Base-by-base conservation (phyloP, 2,113 vertebrate genomes). In the Centropristis striata region DNA sequence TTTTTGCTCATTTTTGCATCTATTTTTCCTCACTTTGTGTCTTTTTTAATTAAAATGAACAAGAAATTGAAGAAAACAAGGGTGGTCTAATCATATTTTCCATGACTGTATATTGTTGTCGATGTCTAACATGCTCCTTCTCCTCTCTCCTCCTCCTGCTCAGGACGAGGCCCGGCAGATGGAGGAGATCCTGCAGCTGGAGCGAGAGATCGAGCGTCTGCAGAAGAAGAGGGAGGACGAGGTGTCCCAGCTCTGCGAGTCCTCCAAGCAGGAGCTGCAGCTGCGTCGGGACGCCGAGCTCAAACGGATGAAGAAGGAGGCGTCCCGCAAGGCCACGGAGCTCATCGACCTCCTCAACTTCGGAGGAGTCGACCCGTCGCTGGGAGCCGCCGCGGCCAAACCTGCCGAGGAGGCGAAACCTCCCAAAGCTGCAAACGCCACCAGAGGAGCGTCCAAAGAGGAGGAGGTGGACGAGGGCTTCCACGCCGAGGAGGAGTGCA, bases 171-270 rank as follows among this genome's bases (percentile, higher is more conserved):
- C 87, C 60, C 94, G 91, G 71, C 97, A 97, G 89, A 97, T 98
- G 96, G 96, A 97, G 86, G 96, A 98, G 91, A 98, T 98, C 81
- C 88, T 98, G 80, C 95, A 95, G 66, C 64, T 98, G 70, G 97
- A 98, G 88, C 93, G 93, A 71, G 97, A 98, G 93, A 98, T 98
- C 20, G 96, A 98, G 75, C 96, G 96, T 25, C 59, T 98, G 83
- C 97, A 97, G 86, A 95, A 95, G 88, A 96, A 97, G 88, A 93
- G 96, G 1, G 94, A 96, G 79, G 96, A 97, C 12, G 95, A 96
- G 59, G 96, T 97, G 87, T 96, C 96, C 20, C 95, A 96, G 87
- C 90, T 96, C 44, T 96, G 95, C 16, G 96, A 96, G 83, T 95
- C 94, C 46, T 95, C 96, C 16, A 95, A 95, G 51, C 96, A 95